Evolutionary conservation across 2,888 invertebrate genomes (phyloP), one percentile per base, ranked within the genome.

Genomic region (Platycheirus albimanus): DNA sequence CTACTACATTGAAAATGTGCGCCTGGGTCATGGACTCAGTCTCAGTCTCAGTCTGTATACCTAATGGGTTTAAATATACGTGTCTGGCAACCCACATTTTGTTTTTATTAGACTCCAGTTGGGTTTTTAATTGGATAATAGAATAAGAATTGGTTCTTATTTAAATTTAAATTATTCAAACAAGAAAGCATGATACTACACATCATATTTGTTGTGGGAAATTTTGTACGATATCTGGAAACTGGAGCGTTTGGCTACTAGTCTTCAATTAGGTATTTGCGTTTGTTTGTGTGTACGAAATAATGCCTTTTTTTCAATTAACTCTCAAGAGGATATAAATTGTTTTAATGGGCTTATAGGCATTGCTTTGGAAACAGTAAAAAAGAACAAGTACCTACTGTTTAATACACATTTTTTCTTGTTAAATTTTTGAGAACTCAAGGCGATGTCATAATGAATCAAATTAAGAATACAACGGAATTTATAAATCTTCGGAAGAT

Each of bases 21-120:
- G 54, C 28, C 70, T 58, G 70, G 58, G 19, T 41, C 20, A 33
- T 41, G 61, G 56, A 19, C 61, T 45, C 17, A 30, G 11, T 10
- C 0, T 36, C n/a, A n/a, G n/a, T n/a, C n/a, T n/a, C n/a, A n/a
- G n/a, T n/a, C n/a, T n/a, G n/a, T n/a, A n/a, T n/a, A 11, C 2
- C n/a, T 47, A 72, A 45, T 67, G 61, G 41, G 24, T 51, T 47
- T 41, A 66, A 66, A 66, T 41, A 43, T 24, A 24, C n/a, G 7
- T 61, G 75, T 76, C 67, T 76, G 36, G 58, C 51, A 69, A 58
- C 58, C 51, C 71, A 52, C 20, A 71, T 61, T 58, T 70, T 61
- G 51, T 36, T 61, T 61, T 43, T 43, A 45, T 45, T 47, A 54
- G 52, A 45, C 17, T 45, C 43, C 45, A 52, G 33, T 52, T 45